Base-by-base conservation (phyloP, 1,140 invertebrate genomes). In the Drosophila sulfurigaster region DNA sequence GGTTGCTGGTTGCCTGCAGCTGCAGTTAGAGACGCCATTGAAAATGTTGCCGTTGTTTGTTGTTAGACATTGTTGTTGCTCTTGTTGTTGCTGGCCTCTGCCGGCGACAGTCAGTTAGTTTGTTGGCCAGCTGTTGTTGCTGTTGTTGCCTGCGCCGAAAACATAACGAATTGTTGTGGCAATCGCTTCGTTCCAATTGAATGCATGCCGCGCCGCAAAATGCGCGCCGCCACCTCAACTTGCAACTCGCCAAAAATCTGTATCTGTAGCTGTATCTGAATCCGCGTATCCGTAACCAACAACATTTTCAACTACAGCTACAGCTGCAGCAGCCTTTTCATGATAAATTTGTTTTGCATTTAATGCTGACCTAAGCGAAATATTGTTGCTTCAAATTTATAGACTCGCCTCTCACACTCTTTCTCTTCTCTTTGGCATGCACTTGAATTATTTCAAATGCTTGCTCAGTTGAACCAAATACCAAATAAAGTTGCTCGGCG, bases 151-250 rank as follows among this genome's bases (percentile, higher is more conserved):
- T 45, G 82, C 83, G 85, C 78, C 86, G 80, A 88, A 88, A 88
- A 88, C 83, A 88, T 88, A 88, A 88, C 83, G 83, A 88, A 88
- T 88, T 88, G 83, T 88, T 89, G 85, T 89, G 85, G 83, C 85
- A 89, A 88, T 88, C 83, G 83, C 75, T 88, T 88, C 83, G 83
- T 88, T 88, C 83, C 83, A 88, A 85, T 88, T 88, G 83, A 88
- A 88, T 88, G 83, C 80, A 74, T 75, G 85, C 85, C 82, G 86
- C 83, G 72, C 82, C 83, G 73, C 76, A 48, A 80, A 82, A 82
- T 35, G 51, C 30, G 51, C 46, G 75, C 66, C 66, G 71, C 52
- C 66, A 69, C 10, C n/a, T 51, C 67, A 70, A 54, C 70, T 45
- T 54, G 68, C 68, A 71, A 68, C 58, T 68, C 28, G 62, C 52